Conservation (phyloP, 2,888 invertebrate genomes). For the Gerosis bhagava region DNA sequence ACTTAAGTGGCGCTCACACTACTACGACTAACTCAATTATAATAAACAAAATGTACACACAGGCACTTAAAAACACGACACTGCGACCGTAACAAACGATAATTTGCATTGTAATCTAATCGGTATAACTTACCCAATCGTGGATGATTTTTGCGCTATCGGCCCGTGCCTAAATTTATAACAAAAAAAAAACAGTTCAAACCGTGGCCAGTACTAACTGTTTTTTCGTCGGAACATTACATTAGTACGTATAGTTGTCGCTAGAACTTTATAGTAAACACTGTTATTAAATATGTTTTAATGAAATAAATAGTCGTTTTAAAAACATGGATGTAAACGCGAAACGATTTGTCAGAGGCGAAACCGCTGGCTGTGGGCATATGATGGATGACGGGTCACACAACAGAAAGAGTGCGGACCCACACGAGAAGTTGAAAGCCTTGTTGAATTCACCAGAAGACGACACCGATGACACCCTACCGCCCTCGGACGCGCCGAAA, state of each 20-base stretch:
- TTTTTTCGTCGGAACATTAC: slow-evolving; percentile 54
- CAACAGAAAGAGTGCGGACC: slow-evolving; percentile 64
- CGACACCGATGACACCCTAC: slow-evolving; percentile 68
- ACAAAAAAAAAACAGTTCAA: no score
- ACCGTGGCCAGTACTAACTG: slow-evolving; percentile 60
- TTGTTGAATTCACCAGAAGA: slow-evolving; percentile 70
- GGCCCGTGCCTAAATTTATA: slow-evolving; percentile 54
- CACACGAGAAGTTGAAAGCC: slow-evolving; percentile 75
- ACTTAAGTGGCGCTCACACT: slow-evolving; percentile 13
- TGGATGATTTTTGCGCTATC: slow-evolving; percentile 78
- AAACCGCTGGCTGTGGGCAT: slow-evolving; percentile 73
- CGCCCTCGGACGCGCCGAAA: slow-evolving; percentile 78
- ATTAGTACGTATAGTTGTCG: slow-evolving; percentile 64
- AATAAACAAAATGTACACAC: slow-evolving; percentile 32
- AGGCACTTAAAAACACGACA: slow-evolving; percentile 46
- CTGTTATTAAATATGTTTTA: slow-evolving; percentile 66
- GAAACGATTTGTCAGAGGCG: slow-evolving; percentile 74
- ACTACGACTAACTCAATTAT: slow-evolving; percentile 40
- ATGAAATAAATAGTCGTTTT: slow-evolving; percentile 40
- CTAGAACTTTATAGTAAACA: slow-evolving; percentile 73
- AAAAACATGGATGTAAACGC: slow-evolving; percentile 71
- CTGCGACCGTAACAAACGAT: slow-evolving; percentile 56
- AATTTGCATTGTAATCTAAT: slow-evolving; percentile 80
- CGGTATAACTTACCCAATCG: slow-evolving; percentile 79
- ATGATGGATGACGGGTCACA: slow-evolving; percentile 74